Evolutionary conservation across 2,888 invertebrate genomes (phyloP).

Genomic region (Proisotoma minuta): DNA sequence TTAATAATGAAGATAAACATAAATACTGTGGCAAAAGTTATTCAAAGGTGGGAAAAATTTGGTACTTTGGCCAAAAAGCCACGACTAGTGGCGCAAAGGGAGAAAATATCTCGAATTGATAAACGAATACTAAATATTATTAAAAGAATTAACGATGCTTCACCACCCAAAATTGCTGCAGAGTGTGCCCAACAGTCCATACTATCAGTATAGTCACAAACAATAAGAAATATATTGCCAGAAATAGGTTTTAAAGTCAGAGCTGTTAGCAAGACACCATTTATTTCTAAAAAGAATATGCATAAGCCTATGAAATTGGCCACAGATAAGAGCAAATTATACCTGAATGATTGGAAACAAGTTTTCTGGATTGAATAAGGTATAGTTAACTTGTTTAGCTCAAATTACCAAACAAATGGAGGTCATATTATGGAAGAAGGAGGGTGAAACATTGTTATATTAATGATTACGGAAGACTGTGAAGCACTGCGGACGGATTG

Average conservation of each 20-base stretch:
- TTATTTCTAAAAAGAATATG: background rate
- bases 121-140: background rate
- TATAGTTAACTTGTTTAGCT: background rate
- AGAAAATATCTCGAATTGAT: background rate
- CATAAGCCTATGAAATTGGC: background rate
- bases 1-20: background rate
- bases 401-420: background rate
- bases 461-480: background rate
- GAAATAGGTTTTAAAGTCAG: background rate
- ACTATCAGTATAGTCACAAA: background rate
- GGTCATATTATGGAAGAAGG: background rate
- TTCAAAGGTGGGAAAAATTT: background rate
- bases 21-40: background rate
- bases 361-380: background rate
- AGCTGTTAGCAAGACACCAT: background rate
- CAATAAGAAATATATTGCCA: background rate
- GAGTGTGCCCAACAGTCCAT: background rate
- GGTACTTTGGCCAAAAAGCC: background rate
- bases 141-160: background rate
- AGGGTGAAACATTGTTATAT: background rate
- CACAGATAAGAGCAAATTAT: background rate
- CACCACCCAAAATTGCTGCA: background rate
- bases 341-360: background rate
- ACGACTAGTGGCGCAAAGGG: background rate
- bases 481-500: background rate